These are phyloP conservation scores for Trachelus tabidus DNA, from an alignment of 2,888 invertebrate genomes.

Conservation along the genomic window DNA sequence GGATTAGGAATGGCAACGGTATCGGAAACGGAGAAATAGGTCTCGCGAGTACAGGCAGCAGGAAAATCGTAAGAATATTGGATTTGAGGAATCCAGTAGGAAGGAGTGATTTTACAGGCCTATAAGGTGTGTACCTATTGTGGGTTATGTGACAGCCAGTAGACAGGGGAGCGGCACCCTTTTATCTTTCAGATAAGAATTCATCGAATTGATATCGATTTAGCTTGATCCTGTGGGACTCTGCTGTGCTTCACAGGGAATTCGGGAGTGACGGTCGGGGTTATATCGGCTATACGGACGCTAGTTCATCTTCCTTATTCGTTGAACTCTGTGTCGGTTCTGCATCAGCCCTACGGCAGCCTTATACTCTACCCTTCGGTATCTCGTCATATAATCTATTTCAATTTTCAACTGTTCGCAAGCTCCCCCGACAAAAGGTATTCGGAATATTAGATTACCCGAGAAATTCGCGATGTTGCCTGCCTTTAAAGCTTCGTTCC, in stretches of 20 bases:
- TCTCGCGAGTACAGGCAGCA: background rate
- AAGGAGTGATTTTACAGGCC: background rate
- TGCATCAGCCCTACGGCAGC: background rate
- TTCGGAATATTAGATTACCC: slow-evolving; percentile 22
- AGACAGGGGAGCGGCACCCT: background rate
- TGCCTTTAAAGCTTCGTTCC: slow-evolving; percentile 4
- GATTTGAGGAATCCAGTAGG: background rate
- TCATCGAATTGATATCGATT: slow-evolving; percentile 44
- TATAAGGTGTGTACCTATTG: background rate
- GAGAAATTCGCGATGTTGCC: slow-evolving; percentile 19
- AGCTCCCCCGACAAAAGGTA: slow-evolving; percentile 21
- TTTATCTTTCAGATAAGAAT: slow-evolving; percentile 15
- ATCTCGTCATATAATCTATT: slow-evolving; percentile 32
- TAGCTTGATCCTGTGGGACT: slow-evolving; percentile 9
- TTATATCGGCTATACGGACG: background rate
- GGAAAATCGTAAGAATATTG: background rate
- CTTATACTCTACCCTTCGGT: slow-evolving; percentile 2
- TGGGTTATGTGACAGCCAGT: background rate
- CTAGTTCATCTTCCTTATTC: background rate
- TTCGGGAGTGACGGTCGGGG: background rate
- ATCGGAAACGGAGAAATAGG: background rate
- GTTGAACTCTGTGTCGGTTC: background rate
- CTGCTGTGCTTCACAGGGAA: background rate
- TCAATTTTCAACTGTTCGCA: slow-evolving; percentile 30
- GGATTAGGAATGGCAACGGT: background rate